Base-by-base conservation (phyloP, 2,113 vertebrate genomes). In the Camelus dromedarius region DNA sequence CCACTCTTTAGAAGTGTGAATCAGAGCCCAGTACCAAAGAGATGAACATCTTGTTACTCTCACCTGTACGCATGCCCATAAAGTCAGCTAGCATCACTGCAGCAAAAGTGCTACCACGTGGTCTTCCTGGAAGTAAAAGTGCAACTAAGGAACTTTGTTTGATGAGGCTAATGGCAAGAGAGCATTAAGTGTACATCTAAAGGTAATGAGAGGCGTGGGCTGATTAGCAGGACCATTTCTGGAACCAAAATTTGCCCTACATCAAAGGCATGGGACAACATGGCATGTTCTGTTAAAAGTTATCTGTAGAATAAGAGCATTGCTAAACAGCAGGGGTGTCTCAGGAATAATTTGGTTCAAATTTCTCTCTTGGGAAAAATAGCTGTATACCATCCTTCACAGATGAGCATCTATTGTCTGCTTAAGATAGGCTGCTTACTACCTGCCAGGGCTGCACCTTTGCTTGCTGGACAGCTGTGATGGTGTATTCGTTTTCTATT, bases 321-420 rank as follows among this genome's bases (percentile, higher is more conserved):
- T 24, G 50, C 18, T 64, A 38, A 46, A 42, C 15, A 94, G 13
- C 13, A 58, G 11, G 18, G 10, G 4, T 19, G 6, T 58, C 30
- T 69, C 48, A 38, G 62, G 54, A 28, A 84, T 48, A 24, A 62
- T 87, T 46, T 58, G 14, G 22, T 75, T 83, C 56, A 60, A 69
- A 83, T 93, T 89, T 8, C 35, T 76, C 30, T 64, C n/a, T 67
- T 64, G 22, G 60, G 22, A 66, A 75, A 81, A 94, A 62, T 0
- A 66, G 11, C 30, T 62, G 1, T 19, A n/a, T 3, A 35, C 14
- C 13, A 20, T 26, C 10, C 16, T 70, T 64, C 5, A 14, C 66
- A 62, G 32, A 4, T 30, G 30, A 66, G 8, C 9, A 16, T 66
- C 32, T 28, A 22, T 22, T 8, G 5, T 38, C 5, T 64, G 32